These are phyloP conservation scores for Pachycephala philippinensis DNA, from an alignment of 2,113 vertebrate species.

Conservation along the genomic window DNA sequence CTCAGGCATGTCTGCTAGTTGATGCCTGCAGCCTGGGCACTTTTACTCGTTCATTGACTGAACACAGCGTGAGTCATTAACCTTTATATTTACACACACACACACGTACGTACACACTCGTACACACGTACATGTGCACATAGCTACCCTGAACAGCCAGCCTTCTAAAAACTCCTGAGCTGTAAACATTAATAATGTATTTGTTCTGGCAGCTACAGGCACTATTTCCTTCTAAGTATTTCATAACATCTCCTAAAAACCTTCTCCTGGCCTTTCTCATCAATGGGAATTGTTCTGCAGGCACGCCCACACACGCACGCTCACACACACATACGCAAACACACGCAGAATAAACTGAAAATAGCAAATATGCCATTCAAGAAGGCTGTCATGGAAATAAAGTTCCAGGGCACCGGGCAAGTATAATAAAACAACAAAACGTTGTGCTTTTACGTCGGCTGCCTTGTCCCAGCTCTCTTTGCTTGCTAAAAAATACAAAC, in stretches of 20 bases:
- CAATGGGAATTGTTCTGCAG: slow-evolving; percentile 17
- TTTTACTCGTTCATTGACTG: not conserved
- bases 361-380: slow-evolving; percentile 19
- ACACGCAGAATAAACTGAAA: not conserved
- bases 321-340: not conserved
- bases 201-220: not conserved
- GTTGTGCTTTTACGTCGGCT: not conserved
- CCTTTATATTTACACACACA: not conserved
- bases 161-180: not conserved
- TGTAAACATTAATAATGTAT: slow-evolving; percentile 21
- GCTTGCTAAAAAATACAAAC: not conserved
- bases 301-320: not conserved
- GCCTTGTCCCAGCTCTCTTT: not conserved
- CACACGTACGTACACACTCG: not conserved
- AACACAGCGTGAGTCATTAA: not conserved
- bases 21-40: not conserved
- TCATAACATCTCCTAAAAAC: not conserved
- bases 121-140: too few relatives aligned
- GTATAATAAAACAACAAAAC: not conserved
- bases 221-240: not conserved
- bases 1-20: not conserved
- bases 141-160: not conserved
- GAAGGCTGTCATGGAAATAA: slow-evolving; percentile 58
- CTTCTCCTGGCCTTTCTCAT: not conserved
- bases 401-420: not conserved